Conservation (phyloP, 2,113 vertebrate genomes). For the Carettochelys insculpta region DNA sequence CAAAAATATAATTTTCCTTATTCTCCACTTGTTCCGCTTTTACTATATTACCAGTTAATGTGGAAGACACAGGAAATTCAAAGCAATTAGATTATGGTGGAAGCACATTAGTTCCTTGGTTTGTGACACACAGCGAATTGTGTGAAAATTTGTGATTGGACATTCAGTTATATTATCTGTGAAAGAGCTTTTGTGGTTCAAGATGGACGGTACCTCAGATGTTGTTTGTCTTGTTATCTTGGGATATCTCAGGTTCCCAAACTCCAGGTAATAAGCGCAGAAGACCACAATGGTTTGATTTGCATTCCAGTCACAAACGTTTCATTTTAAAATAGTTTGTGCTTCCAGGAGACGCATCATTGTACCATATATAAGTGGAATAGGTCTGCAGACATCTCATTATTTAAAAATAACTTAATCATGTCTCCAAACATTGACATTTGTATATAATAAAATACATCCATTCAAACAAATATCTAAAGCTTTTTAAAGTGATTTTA, state of each 20-base stretch:
- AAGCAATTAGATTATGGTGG: not conserved
- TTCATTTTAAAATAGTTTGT: not conserved
- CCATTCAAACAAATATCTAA: not conserved
- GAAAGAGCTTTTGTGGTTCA: not conserved
- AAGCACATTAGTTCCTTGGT: not conserved
- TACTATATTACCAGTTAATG: not conserved
- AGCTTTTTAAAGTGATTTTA: not conserved
- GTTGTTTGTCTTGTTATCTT: not conserved
- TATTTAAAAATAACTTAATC: not conserved
- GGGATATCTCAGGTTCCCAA: not conserved
- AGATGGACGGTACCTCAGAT: not conserved
- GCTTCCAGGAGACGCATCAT: not conserved
- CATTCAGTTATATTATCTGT: not conserved
- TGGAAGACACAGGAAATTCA: not conserved
- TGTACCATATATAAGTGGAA: not conserved
- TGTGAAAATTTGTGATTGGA: not conserved
- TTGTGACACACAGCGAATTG: not conserved
- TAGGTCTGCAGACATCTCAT: not conserved
- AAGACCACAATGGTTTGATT: constrained; percentile 7
- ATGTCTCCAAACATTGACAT: not conserved
- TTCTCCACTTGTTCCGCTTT: not conserved
- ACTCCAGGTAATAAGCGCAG: not conserved
- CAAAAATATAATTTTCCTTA: not conserved
- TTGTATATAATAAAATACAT: not conserved
- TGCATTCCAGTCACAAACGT: not conserved